These are phyloP conservation scores for Petrocephalus sullivani DNA, from an alignment of 2,797 vertebrate genomes.

Conservation along the genomic window DNA sequence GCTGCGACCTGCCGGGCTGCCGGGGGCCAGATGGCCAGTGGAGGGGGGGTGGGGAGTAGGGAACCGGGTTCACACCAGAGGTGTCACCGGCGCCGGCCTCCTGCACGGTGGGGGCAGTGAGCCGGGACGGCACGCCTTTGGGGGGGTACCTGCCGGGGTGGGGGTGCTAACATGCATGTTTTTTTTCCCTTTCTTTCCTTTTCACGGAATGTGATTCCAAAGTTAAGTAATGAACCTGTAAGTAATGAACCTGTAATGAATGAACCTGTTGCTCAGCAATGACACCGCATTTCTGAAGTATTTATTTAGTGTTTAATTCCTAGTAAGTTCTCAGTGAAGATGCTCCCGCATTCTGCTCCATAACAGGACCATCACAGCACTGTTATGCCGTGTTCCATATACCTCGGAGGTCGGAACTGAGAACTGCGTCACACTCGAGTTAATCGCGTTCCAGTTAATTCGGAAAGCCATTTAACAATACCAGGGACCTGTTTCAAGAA, in stretches of 20 bases:
- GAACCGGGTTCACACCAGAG: not conserved
- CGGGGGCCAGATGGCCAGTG: slow-evolving; percentile 17
- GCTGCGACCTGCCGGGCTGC: not conserved
- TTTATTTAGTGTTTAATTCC: not conserved
- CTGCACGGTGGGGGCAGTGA: not conserved
- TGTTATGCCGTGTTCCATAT: not conserved
- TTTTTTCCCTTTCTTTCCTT: not conserved
- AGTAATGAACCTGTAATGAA: too few relatives aligned
- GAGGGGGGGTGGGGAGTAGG: not conserved
- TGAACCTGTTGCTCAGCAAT: too few relatives aligned
- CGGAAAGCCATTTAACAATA: too few relatives aligned
- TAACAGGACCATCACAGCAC: not conserved
- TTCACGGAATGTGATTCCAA: not conserved
- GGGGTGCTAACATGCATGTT: not conserved
- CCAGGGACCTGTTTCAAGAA: too few relatives aligned
- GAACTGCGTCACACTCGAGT: too few relatives aligned
- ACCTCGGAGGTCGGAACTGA: too few relatives aligned
- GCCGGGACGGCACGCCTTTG: not conserved
- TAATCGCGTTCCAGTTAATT: too few relatives aligned
- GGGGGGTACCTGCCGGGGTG: not conserved
- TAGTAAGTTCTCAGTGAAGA: not conserved
- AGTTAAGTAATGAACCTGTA: not conserved
- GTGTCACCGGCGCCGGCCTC: not conserved
- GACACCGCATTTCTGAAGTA: not conserved
- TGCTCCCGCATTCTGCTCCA: not conserved